Base-by-base conservation (phyloP, 2,888 invertebrate species). In the Conomelus anceps region DNA sequence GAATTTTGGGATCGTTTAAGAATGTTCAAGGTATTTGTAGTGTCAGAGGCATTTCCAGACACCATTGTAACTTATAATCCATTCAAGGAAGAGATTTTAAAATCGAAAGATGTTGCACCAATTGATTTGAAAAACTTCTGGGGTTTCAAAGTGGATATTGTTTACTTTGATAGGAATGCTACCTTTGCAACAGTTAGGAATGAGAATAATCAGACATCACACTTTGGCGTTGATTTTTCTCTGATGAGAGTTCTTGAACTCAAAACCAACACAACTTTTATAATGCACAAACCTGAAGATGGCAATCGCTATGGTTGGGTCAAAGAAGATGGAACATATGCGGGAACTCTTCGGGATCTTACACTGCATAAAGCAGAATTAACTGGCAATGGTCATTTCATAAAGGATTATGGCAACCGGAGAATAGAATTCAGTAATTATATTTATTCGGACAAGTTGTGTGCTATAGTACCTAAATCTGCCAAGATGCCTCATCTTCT, bases 341-440 rank as follows among this genome's bases (percentile, higher is more conserved):
- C 22, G 0, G 86, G 86, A 4, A 86, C 24, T 3, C 29, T 86
- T 24, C 24, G 29, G 1, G 86, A 86, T 86, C 22, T 86, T 13
- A 9, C 22, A 24, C 13, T 26, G 24, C 26, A 24, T 26, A 86
- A 23, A 22, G 86, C 24, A 0, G 86, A 86, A 26, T 13, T 86
- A 86, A 23, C 86, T 24, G 29, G 22, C 22, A 86, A 86, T 24
- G 86, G 86, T n/a, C 86, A 86, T 86, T 86, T 86, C 29, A 29
- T 86, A 0, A 86, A 86, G n/a, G 86, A 86, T 23, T 86, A 86
- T 23, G 86, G 86, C 11, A 86, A 24, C 17, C 22, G 22, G 22
- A 86, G 24, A 26, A 26, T 86, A 20, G 22, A 22, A 20, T 86
- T 86, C 24, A 23, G 23, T 11, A 22, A 86, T n/a, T 23, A 86